Evolutionary conservation across 2,888 invertebrate species (phyloP).

Genomic region (Carcina quercana): DNA sequence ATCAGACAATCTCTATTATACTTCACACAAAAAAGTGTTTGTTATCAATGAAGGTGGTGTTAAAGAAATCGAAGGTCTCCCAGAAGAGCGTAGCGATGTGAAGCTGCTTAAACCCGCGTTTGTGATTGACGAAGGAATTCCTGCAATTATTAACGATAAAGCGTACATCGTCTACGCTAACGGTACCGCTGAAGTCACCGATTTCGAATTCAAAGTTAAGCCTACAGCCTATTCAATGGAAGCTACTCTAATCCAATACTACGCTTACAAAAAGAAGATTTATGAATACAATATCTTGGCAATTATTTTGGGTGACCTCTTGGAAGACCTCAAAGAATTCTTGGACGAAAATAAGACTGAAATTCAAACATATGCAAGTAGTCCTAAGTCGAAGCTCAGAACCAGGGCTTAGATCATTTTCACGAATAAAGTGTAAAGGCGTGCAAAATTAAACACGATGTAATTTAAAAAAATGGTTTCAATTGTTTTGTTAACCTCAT

Average conservation of each 20-base stretch:
- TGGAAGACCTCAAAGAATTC: conserved; percentile 25
- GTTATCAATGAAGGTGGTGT: conserved; percentile 27
- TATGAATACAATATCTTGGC: conserved; percentile 43
- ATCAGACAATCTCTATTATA: conserved; percentile 38
- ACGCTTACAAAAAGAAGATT: conserved; percentile 43
- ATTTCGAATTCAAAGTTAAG: conserved; percentile 25
- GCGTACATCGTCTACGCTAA: conserved; percentile 33
- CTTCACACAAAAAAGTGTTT: conserved; percentile 30
- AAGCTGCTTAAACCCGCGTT: conserved; percentile 38
- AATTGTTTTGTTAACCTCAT: too few species aligned
- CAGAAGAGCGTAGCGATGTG: conserved; percentile 25
- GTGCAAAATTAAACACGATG: too few species aligned
- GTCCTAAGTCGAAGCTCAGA: too few species aligned
- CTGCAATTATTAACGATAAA: conserved; percentile 30
- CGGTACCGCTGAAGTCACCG: conserved; percentile 27
- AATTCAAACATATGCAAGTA: too few species aligned
- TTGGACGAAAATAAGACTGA: conserved; percentile 24
- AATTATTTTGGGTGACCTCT: conserved; percentile 18
- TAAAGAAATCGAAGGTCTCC: conserved; percentile 38
- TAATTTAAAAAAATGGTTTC: too few species aligned
- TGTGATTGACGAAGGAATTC: conserved; percentile 28
- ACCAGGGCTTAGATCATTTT: too few species aligned
- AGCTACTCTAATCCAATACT: conserved; percentile 39
- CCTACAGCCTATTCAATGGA: conserved; percentile 45
- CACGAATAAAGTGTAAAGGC: too few species aligned